Base-by-base conservation (phyloP, 2,888 invertebrate species). In the Ormyrus nitidulus region DNA sequence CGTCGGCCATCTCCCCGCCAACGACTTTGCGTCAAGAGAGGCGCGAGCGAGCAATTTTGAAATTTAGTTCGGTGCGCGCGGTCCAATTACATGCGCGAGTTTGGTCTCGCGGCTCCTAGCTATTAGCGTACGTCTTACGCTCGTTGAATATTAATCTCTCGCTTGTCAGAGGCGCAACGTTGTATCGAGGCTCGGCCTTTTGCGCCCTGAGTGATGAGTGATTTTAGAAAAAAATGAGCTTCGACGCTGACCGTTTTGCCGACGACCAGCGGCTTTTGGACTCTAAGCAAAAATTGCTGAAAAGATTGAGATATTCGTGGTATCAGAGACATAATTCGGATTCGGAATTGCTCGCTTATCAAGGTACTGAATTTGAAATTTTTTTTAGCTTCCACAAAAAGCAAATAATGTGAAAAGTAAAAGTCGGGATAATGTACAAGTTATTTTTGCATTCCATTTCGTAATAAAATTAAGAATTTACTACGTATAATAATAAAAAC, bases 301-400 rank as follows among this genome's bases (percentile, higher is more conserved):
- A 88, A 81, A 85, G 85, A 61, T 84, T 91, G 53, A 87, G 88
- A 82, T 84, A 86, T 49, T 85, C 86, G 9, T 91, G 91, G 91
- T 86, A 84, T 1, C 86, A 86, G 46, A 87, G 88, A 77, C 81
- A 90, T 62, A 91, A 90, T 81, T 83, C 90, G 44, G 90, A 92
- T 80, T 87, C 89, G 3, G 91, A 92, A 72, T 92, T 92, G 84
- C 85, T 92, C 69, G 87, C 90, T 83, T 92, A 92, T 87, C 92
- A 92, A 92, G 92, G 93, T 93, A 84, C 64, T 73, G 70, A 44
- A 34, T 46, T 34, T 34, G 3, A 34, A 4, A 34, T 0, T 34
- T 34, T 34, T 34, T 34, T 34, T 34, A 34, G 34, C 34, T 34
- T 34, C 3, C 2, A 0, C 34, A 34, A 34, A 4, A 34, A 34